phyloP scores from a whole-genome alignment of 2,113 vertebrate genomes.

The Perca fluviatilis region DNA sequence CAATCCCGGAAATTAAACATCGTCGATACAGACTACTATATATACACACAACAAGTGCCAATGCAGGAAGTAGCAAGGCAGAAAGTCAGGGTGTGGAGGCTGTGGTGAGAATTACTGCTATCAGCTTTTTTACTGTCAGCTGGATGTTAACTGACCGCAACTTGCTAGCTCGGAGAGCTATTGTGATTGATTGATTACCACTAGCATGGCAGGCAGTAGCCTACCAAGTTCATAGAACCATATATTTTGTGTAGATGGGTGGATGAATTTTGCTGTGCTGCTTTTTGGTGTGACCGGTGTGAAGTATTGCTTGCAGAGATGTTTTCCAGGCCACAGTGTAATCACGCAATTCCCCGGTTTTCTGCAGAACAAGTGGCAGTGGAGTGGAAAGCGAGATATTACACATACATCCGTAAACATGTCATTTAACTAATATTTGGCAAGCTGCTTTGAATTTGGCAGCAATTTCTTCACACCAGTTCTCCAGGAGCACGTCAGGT shows the following conservation, averaged over 20 bases:
- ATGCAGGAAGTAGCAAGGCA: not conserved
- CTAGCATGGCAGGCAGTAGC: no score
- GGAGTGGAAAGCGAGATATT: slow-evolving; percentile 39
- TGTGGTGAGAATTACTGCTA: not conserved
- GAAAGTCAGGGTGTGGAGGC: not conserved
- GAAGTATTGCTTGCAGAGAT: not conserved
- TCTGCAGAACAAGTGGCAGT: slow-evolving; percentile 12
- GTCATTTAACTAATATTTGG: slow-evolving; percentile 31
- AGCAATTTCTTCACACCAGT: slow-evolving; percentile 33
- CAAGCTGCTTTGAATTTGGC: slow-evolving; percentile 35
- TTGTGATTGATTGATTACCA: not conserved
- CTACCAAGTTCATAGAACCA: not conserved
- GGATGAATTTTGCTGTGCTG: not conserved
- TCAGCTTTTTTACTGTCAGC: not conserved
- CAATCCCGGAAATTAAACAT: no score
- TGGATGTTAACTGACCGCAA: not conserved
- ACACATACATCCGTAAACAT: slow-evolving; percentile 33
- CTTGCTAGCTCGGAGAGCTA: not conserved
- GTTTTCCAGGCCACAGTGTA: not conserved
- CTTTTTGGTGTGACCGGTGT: not conserved
- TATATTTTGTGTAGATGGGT: not conserved
- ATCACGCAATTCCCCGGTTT: slow-evolving; percentile 8
- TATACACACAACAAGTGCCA: not conserved
- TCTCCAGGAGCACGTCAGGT: slow-evolving; percentile 28
- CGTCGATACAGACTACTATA: no score